Conservation (phyloP, 2,888 invertebrate species). For the Minunthozetes semirufus region DNA sequence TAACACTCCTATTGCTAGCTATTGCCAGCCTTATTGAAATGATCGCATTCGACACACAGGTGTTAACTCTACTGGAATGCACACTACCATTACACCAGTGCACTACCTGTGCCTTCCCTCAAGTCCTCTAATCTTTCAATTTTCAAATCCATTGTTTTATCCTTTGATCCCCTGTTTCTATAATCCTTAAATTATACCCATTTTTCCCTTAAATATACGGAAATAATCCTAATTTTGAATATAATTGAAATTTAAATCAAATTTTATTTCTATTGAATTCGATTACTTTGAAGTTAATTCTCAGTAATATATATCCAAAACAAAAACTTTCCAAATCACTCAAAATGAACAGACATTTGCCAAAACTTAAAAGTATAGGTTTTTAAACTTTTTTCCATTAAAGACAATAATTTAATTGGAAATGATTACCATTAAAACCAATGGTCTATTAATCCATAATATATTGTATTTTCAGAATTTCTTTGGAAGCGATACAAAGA, state of each 20-base stretch:
- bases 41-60: constrained; percentile 24
- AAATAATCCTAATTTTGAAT: too few species aligned
- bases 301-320: too few species aligned
- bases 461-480: background rate
- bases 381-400: too few species aligned
- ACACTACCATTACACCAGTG: background rate
- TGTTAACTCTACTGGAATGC: background rate
- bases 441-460: too few species aligned
- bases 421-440: background rate
- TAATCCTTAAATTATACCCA: background rate
- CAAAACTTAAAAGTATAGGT: too few species aligned
- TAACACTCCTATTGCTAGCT: too few species aligned
- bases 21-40: background rate
- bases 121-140: constrained; percentile 2
- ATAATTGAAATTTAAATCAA: too few species aligned
- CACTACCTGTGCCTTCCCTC: background rate
- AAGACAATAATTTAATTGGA: background rate
- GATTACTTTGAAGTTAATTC: too few species aligned
- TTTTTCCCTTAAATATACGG: too few species aligned
- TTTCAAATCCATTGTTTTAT: background rate
- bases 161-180: background rate
- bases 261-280: too few species aligned
- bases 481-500: background rate
- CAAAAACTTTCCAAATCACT: too few species aligned
- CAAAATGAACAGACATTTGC: too few species aligned